Evolutionary conservation across 2,113 vertebrate species (phyloP).

Genomic region (Oreochromis niloticus): DNA sequence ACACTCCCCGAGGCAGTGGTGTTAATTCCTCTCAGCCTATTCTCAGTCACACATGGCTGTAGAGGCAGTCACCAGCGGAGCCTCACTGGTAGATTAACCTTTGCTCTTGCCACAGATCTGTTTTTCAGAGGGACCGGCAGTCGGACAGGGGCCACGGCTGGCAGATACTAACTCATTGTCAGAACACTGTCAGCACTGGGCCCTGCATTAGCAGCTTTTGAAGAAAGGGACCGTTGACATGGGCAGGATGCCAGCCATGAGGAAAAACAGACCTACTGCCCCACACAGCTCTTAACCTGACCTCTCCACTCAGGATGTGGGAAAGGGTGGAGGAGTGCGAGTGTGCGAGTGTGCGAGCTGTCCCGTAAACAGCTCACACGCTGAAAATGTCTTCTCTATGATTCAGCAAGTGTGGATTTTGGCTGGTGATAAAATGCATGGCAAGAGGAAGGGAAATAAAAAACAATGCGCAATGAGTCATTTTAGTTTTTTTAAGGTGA

Average conservation of each 20-base stretch:
- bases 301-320: slow-evolving; percentile 50
- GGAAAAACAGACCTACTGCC: slow-evolving; percentile 43
- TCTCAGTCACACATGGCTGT: slow-evolving; percentile 64
- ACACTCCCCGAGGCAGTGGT: slow-evolving; percentile 43
- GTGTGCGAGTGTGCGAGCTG: neutral
- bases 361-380: neutral
- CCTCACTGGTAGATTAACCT: slow-evolving; percentile 69
- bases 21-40: slow-evolving; percentile 66
- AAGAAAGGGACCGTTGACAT: slow-evolving; percentile 53
- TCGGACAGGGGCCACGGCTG: slow-evolving; percentile 32
- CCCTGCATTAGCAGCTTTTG: slow-evolving; percentile 46
- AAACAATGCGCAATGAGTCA: neutral
- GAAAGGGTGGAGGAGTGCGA: slow-evolving; percentile 7
- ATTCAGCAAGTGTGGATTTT: slow-evolving; percentile 7
- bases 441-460: slow-evolving; percentile 30
- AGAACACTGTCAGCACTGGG: slow-evolving; percentile 48
- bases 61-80: slow-evolving; percentile 45
- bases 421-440: slow-evolving; percentile 24
- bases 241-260: slow-evolving; percentile 53
- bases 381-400: slow-evolving; percentile 3
- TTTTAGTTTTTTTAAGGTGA: neutral
- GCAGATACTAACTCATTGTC: slow-evolving; percentile 63
- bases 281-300: slow-evolving; percentile 44
- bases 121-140: slow-evolving; percentile 55
- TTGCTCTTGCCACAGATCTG: slow-evolving; percentile 63